phyloP scores from a whole-genome alignment of 1,140 invertebrate species.

The Drosophila bocki region DNA sequence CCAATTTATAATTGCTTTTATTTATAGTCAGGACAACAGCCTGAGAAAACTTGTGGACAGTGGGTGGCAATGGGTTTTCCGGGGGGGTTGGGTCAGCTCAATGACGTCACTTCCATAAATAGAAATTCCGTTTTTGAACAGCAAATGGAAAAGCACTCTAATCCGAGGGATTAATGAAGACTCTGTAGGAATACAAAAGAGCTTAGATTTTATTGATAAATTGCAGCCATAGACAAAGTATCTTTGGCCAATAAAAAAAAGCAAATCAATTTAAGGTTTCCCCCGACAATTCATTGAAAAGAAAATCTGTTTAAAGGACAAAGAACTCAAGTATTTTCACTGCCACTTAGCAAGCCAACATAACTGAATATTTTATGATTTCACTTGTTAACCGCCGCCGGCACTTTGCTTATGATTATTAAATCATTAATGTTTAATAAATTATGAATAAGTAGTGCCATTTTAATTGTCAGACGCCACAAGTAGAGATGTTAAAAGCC shows the following conservation, averaged over 20 bases:
- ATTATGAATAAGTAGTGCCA: slow-evolving; percentile 39
- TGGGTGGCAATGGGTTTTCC: neutral
- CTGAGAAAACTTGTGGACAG: neutral
- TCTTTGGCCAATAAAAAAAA: neutral
- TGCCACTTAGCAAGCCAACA: neutral
- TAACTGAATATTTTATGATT: slow-evolving; percentile 24
- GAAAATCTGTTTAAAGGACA: neutral
- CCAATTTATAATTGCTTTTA: slow-evolving; percentile 71
- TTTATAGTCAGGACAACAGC: slow-evolving; percentile 43
- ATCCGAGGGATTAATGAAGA: slow-evolving; percentile 15
- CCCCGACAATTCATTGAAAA: neutral
- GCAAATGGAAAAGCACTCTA: slow-evolving; percentile 31
- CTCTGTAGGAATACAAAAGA: neutral
- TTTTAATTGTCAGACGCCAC: slow-evolving; percentile 31
- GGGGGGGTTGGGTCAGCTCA: slow-evolving; percentile 2
- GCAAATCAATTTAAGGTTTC: neutral
- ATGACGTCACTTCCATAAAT: slow-evolving; percentile 39
- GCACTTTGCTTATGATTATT: slow-evolving; percentile 14
- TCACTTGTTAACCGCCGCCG: neutral
- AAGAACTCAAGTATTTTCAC: neutral
- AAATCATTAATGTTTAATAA: slow-evolving; percentile 32
- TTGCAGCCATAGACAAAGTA: slow-evolving; percentile 7
- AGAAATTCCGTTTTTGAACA: slow-evolving; percentile 15
- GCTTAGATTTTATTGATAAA: neutral
- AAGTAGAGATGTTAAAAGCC: slow-evolving; percentile 38